Evolutionary conservation across 2,888 invertebrate genomes (phyloP), one percentile per base, ranked within the genome.

Genomic region (Cybosia mesomella): DNA sequence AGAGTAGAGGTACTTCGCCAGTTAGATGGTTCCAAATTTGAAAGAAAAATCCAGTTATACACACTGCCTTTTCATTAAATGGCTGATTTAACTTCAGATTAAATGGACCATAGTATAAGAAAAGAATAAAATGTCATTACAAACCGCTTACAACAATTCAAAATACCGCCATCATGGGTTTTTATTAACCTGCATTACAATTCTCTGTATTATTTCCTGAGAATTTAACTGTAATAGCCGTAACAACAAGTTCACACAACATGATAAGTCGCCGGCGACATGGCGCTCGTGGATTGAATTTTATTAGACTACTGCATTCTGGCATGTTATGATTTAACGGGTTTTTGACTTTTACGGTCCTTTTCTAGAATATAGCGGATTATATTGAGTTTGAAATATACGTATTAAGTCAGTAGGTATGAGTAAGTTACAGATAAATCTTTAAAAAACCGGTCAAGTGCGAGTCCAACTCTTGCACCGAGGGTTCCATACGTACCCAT

Each of bases 231-330:
- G 69, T 69, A 69, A 58, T n/a, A 10, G 24, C 62, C n/a, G 55
- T 68, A 57, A 63, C 55, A 24, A 21, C n/a, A 28, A 34, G 63
- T 61, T 72, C 68, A 61, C 69, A 66, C 58, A 58, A n/a, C 34
- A 55, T 2, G 39, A 65, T 64, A 64, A 63, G 55, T 55, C 58
- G 39, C 58, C 11, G 54, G 68, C 60, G 55, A n/a, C 71, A 68
- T 68, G 70, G 10, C 32, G 34, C 32, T 61, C 64, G 67, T 64
- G 77, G 1, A 59, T 64, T 60, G 67, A 66, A 75, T 77, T 71
- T 65, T 69, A 79, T 67, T 49, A 55, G 11, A 58, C 21, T 15
- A 61, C 22, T 43, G 18, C 10, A 58, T 58, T 11, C 43, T 34
- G 39, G 4, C 54, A 9, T 15, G 55, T 32, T 57, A 57, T 57